phyloP scores from a whole-genome alignment of 2,888 invertebrate genomes.

The Phyllotreta cruciferae region DNA sequence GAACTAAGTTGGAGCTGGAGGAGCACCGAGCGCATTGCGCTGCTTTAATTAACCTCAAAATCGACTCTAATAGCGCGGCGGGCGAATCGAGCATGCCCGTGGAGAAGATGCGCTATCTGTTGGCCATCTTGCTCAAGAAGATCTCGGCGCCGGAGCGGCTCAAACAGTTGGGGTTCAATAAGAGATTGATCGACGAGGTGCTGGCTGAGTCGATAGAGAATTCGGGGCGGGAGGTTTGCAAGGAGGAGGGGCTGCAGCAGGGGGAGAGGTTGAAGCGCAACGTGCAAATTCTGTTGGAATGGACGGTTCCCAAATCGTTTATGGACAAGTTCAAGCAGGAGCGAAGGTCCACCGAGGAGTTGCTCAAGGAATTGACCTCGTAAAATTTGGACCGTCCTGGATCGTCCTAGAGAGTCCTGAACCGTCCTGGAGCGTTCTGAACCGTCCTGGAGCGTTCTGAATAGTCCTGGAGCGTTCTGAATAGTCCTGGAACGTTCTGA shows the following conservation, averaged over 20 bases:
- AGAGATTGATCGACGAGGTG: constrained; percentile 80
- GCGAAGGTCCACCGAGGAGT: constrained; percentile 78
- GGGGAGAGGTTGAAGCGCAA: constrained; percentile 75
- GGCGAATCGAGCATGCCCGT: constrained; percentile 67
- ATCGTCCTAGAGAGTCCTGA: no score
- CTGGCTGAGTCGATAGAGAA: constrained; percentile 78
- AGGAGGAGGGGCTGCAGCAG: constrained; percentile 65
- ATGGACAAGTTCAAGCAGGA: constrained; percentile 79
- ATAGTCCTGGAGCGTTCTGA: no score
- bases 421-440: no score
- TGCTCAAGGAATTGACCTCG: constrained; percentile 76
- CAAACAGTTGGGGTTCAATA: constrained; percentile 76
- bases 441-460: no score
- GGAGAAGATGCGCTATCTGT: constrained; percentile 77
- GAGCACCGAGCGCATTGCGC: constrained; percentile 67
- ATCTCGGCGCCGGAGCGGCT: constrained; percentile 83
- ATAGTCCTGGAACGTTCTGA: no score
- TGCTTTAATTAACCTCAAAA: constrained; percentile 45
- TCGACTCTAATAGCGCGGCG: no score
- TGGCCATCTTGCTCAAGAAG: constrained; percentile 82
- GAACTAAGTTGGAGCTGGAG: constrained; percentile 77
- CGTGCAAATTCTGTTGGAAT: constrained; percentile 78
- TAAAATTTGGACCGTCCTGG: constrained; percentile 48
- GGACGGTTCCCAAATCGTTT: constrained; percentile 80
- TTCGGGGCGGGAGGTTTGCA: constrained; percentile 74